A percentile compares a stretch with the other conserved stretches of the same genome.
Conservation (phyloP, 2,797 vertebrate genomes). For the Catostomus latipinnis region DNA sequence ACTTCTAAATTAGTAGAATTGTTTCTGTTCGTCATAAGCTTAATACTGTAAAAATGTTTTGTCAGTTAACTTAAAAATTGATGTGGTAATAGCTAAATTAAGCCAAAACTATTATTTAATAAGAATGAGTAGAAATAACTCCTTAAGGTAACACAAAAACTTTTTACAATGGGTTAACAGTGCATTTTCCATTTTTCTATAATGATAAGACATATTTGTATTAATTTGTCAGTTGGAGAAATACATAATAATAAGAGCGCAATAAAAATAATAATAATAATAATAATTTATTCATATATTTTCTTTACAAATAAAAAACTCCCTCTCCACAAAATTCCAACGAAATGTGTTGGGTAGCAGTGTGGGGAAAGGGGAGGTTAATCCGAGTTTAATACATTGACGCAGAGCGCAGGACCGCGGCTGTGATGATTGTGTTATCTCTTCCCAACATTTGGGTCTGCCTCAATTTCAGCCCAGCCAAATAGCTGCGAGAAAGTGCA, state of each 20-base stretch:
- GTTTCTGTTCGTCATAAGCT: conserved; percentile 5
- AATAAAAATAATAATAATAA: conserved; percentile 18
- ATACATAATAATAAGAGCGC: neutral
- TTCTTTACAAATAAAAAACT: conserved; percentile 57
- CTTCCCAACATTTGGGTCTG: conserved; percentile 98
- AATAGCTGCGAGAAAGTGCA: conserved; percentile 94
- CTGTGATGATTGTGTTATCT: conserved; percentile 97
- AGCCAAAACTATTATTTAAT: too few relatives aligned
- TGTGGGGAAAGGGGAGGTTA: conserved; percentile 89
- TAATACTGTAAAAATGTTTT: neutral
- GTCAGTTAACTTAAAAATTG: too few relatives aligned
- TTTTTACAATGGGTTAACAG: too few relatives aligned
- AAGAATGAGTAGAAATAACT: too few relatives aligned
- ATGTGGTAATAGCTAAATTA: too few relatives aligned
- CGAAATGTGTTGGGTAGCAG: conserved; percentile 86
- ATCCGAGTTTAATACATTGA: conserved; percentile 97
- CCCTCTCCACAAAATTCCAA: conserved; percentile 59
- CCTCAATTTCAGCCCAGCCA: conserved; percentile 96
- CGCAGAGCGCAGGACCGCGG: conserved; percentile 91
- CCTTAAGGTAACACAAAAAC: too few relatives aligned
- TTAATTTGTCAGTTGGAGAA: too few relatives aligned
- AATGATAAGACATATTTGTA: too few relatives aligned
- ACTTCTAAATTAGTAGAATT: neutral
- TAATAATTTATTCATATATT: conserved; percentile 23
- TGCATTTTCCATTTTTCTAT: too few relatives aligned